phyloP scores from a whole-genome alignment of 2,797 vertebrate genomes.

The Esox masquinongy region DNA sequence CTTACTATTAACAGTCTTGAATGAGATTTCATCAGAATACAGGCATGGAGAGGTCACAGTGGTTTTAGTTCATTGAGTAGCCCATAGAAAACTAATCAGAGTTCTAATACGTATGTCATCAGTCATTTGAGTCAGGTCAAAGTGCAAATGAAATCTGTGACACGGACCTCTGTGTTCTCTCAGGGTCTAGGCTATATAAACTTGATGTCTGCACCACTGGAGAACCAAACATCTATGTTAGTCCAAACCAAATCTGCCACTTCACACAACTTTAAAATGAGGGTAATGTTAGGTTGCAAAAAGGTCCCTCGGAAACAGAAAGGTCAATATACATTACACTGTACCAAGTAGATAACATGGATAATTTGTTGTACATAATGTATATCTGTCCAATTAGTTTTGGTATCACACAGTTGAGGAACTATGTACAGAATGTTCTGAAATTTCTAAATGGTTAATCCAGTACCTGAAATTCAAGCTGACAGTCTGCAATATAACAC shows the following conservation, averaged over 20 bases:
- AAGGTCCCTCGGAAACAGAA: no score
- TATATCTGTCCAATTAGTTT: no score
- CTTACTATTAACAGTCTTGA: not conserved
- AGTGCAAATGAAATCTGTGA: constrained; percentile 43
- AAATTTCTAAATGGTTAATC: no score
- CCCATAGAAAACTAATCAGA: not conserved
- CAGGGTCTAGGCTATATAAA: constrained; percentile 49
- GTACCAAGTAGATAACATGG: no score
- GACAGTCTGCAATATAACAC: no score
- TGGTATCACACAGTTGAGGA: no score
- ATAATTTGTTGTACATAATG: no score
- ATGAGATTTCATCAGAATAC: not conserved
- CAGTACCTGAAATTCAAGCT: no score
- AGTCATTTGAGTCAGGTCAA: constrained; percentile 28
- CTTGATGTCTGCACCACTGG: constrained; percentile 15
- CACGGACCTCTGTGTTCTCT: constrained; percentile 26
- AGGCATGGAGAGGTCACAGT: not conserved
- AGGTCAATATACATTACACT: no score
- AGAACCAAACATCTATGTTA: constrained; percentile 4
- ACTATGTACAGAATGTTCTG: no score
- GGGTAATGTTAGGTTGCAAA: no score
- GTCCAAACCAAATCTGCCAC: not conserved
- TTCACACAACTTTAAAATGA: no score
- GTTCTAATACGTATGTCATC: constrained; percentile 8
- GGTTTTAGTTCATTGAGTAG: not conserved